Conservation (phyloP, 2,888 invertebrate genomes). For the Apodemia hepburni region DNA sequence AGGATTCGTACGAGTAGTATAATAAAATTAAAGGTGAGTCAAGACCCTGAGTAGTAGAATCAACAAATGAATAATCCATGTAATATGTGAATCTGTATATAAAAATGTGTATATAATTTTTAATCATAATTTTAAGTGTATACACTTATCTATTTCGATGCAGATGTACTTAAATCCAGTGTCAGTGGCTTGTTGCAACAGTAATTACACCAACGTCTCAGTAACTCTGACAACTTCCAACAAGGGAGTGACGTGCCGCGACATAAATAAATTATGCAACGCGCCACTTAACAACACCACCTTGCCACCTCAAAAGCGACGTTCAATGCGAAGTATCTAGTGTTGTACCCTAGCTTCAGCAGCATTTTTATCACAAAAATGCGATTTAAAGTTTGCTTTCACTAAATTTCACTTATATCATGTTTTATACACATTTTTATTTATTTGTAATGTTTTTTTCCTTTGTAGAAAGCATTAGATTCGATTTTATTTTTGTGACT, state of each 20-base stretch:
- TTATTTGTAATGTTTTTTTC: too few species aligned
- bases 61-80: too few species aligned
- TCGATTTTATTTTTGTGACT: too few species aligned
- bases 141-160: neutral
- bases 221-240: constrained; percentile 49
- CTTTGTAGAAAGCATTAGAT: too few species aligned
- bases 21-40: too few species aligned
- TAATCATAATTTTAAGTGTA: too few species aligned
- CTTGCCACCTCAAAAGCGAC: constrained; percentile 31
- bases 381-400: neutral
- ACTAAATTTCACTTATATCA: neutral
- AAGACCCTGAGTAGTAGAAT: too few species aligned
- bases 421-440: too few species aligned
- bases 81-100: too few species aligned
- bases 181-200: constrained; percentile 27
- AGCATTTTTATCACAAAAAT: neutral
- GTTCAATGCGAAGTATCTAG: constrained; percentile 3
- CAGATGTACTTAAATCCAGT: neutral
- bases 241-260: constrained; percentile 63
- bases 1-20: too few species aligned
- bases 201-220: constrained; percentile 47
- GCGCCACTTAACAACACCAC: constrained; percentile 57
- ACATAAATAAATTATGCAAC: constrained; percentile 76
- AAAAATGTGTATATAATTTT: too few species aligned
- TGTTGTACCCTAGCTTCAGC: neutral